Evolutionary conservation across 1,140 invertebrate genomes (phyloP).

Genomic region (Grapholita molesta): DNA sequence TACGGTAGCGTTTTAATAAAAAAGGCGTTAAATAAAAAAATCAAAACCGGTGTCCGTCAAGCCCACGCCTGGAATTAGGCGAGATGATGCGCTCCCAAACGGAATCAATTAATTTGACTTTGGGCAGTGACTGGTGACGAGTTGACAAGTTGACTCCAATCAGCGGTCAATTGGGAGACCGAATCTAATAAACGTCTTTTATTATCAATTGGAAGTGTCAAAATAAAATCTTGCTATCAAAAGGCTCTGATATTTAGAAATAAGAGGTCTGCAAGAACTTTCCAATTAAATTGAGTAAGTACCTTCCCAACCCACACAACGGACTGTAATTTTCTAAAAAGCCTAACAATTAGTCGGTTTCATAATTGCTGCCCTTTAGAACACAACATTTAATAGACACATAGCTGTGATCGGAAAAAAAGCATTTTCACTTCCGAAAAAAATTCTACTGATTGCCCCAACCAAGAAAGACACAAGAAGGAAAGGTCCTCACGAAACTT

Average conservation of each 20-base stretch:
- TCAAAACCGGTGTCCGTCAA: neutral
- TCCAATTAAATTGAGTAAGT: too few relatives aligned
- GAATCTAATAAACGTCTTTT: constrained; percentile 12
- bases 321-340: too few relatives aligned
- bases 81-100: neutral
- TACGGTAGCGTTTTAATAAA: too few relatives aligned
- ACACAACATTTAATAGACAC: too few relatives aligned
- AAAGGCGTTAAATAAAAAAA: too few relatives aligned
- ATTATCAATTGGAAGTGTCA: neutral
- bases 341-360: too few relatives aligned
- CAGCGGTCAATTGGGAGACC: neutral
- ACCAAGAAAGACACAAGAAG: neutral
- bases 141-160: constrained; percentile 4
- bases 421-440: too few relatives aligned
- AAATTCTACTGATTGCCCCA: too few relatives aligned
- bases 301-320: too few relatives aligned
- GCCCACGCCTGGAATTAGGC: neutral
- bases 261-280: too few relatives aligned
- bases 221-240: neutral
- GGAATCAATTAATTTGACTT: constrained; percentile 10
- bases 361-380: too few relatives aligned
- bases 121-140: neutral
- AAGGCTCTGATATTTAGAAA: neutral
- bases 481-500: neutral
- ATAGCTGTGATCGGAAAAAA: too few relatives aligned